These are phyloP conservation scores for Hybos culiciformis DNA, from an alignment of 2,888 invertebrate species.

Conservation along the genomic window DNA sequence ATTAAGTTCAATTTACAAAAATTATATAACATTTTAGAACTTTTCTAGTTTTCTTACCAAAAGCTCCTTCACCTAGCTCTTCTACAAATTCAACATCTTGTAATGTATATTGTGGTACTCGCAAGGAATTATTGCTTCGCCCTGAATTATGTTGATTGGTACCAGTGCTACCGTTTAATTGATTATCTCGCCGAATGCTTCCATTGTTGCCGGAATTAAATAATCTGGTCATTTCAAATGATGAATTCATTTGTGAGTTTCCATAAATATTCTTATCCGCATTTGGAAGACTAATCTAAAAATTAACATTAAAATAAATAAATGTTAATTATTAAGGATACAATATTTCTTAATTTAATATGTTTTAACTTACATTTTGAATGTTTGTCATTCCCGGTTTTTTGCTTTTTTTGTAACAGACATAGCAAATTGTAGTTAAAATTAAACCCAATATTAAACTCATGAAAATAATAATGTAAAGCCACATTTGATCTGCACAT, in stretches of 20 bases:
- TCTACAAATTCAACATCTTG: slow-evolving; percentile 76
- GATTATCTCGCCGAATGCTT: too few relatives aligned
- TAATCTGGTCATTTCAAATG: slow-evolving; percentile 73
- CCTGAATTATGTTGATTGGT: slow-evolving; percentile 25
- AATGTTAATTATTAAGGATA: background rate
- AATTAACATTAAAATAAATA: background rate
- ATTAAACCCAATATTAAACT: slow-evolving; percentile 40
- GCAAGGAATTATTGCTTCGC: slow-evolving; percentile 26
- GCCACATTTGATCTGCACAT: slow-evolving; percentile 75
- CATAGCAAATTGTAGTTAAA: slow-evolving; percentile 42
- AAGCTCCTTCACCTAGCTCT: slow-evolving; percentile 91
- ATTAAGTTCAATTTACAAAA: too few relatives aligned
- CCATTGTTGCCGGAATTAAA: too few relatives aligned
- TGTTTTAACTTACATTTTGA: slow-evolving; percentile 40
- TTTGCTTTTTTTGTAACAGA: slow-evolving; percentile 46
- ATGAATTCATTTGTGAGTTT: slow-evolving; percentile 58
- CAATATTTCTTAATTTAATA: background rate
- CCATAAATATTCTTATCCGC: slow-evolving; percentile 73
- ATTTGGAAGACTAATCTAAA: slow-evolving; percentile 49
- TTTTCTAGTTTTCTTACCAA: slow-evolving; percentile 60
- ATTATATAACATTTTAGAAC: too few relatives aligned
- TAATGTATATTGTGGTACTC: slow-evolving; percentile 74
- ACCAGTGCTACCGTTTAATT: slow-evolving; percentile 36
- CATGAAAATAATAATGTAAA: slow-evolving; percentile 59
- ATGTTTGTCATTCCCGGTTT: slow-evolving; percentile 48